These are phyloP conservation scores for Parus major DNA, from an alignment of 2,113 vertebrate species.

Conservation along the genomic window DNA sequence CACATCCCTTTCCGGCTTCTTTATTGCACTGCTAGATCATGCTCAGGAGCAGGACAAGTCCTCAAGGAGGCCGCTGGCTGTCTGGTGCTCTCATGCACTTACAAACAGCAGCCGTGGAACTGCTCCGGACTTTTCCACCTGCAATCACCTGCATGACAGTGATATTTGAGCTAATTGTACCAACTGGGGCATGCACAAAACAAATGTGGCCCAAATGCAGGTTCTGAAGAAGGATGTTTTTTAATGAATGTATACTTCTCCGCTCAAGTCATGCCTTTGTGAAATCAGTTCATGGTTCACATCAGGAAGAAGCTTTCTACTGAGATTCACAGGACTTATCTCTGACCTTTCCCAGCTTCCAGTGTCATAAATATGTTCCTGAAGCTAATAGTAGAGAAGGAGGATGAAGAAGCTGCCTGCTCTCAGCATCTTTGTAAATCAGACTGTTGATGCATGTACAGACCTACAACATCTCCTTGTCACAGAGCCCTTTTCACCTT, in stretches of 20 bases:
- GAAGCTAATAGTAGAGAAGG: not conserved
- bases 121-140: not conserved
- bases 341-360: not conserved
- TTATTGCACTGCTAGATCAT: not conserved
- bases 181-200: not conserved
- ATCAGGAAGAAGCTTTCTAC: not conserved
- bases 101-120: fast-evolving
- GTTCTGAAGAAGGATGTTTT: not conserved
- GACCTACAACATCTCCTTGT: not conserved
- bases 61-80: not conserved
- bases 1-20: not conserved
- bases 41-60: not conserved
- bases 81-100: not conserved
- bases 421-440: not conserved
- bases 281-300: not conserved
- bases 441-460: not conserved
- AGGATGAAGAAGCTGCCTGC: not conserved
- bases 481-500: not conserved
- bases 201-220: not conserved
- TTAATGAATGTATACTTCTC: not conserved
- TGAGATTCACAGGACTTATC: not conserved
- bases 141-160: not conserved
- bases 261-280: not conserved
- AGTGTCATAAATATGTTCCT: not conserved
- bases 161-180: not conserved